Evolutionary conservation across 2,113 vertebrate genomes (phyloP).

Genomic region (Anhinga rufa): DNA sequence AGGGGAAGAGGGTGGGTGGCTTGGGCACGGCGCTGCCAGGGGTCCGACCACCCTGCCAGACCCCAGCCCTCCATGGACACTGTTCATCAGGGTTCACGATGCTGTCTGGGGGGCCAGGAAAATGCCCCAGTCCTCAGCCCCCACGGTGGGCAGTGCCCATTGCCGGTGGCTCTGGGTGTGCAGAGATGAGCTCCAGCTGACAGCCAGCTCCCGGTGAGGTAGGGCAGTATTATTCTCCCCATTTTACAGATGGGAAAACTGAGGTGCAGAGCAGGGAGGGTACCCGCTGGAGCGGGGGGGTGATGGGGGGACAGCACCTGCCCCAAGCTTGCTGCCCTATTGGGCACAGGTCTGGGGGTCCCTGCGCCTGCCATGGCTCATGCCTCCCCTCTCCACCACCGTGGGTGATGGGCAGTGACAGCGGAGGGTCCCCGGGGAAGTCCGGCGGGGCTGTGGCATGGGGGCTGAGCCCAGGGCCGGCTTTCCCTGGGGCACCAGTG

Average conservation of each 20-base stretch:
- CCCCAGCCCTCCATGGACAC: not conserved
- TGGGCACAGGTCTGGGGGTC: not conserved
- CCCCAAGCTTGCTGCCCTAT: not conserved
- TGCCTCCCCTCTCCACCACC: not conserved
- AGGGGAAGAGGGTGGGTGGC: not conserved
- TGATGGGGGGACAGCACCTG: not conserved
- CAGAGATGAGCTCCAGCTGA: not conserved
- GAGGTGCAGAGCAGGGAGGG: not conserved
- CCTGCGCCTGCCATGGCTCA: not conserved
- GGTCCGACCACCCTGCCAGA: accelerated
- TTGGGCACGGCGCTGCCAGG: not conserved
- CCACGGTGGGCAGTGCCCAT: not conserved
- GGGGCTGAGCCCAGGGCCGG: not conserved
- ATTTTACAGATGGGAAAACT: constrained; percentile 32
- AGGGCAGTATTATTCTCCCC: constrained; percentile 40
- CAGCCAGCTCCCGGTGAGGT: constrained; percentile 22
- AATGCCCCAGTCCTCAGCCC: accelerated
- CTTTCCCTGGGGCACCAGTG: not conserved
- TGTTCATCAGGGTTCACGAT: not conserved
- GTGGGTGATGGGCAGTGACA: not conserved
- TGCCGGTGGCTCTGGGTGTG: not conserved
- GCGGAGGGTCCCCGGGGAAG: not conserved
- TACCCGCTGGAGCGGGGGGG: not conserved
- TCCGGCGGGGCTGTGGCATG: constrained; percentile 11
- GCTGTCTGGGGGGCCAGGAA: not conserved